Percentiles rank a stretch among this genome's conserved stretches.
These are phyloP conservation scores for Corbicula japonica DNA, from an alignment of 2,888 invertebrate genomes.

Conservation along the genomic window DNA sequence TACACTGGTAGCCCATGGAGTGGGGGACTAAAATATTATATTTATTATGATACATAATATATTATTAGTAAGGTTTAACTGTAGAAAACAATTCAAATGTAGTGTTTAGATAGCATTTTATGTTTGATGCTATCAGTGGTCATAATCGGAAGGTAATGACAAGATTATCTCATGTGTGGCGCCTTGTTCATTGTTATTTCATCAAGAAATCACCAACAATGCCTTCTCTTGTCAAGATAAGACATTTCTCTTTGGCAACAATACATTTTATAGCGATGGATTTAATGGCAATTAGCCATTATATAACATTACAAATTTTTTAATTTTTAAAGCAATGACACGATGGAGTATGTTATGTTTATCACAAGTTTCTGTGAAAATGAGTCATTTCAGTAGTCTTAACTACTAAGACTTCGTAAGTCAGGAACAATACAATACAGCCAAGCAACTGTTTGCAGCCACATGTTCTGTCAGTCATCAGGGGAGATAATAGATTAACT, in stretches of 20 bases:
- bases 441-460: slow-evolving; percentile 49
- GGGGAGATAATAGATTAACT: slow-evolving; percentile 58
- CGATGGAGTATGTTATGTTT: too few relatives aligned
- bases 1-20: too few relatives aligned
- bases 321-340: too few relatives aligned
- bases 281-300: too few relatives aligned
- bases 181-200: slow-evolving; percentile 57
- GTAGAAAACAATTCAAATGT: not conserved
- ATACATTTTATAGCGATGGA: too few relatives aligned
- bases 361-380: too few relatives aligned
- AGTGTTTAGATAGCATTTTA: too few relatives aligned
- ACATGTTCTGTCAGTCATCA: slow-evolving; percentile 57
- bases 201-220: slow-evolving; percentile 41
- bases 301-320: too few relatives aligned
- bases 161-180: slow-evolving; percentile 39
- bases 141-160: slow-evolving; percentile 36
- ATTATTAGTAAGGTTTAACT: not conserved
- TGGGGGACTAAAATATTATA: too few relatives aligned
- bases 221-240: slow-evolving; percentile 36
- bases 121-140: slow-evolving; percentile 38
- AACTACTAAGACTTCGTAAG: too few relatives aligned
- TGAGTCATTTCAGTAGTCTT: too few relatives aligned
- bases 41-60: too few relatives aligned
- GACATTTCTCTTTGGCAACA: slow-evolving; percentile 31
- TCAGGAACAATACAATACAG: not conserved